Evolutionary conservation across 1,140 invertebrate genomes (phyloP).

Genomic region (Drosophila serrata): DNA sequence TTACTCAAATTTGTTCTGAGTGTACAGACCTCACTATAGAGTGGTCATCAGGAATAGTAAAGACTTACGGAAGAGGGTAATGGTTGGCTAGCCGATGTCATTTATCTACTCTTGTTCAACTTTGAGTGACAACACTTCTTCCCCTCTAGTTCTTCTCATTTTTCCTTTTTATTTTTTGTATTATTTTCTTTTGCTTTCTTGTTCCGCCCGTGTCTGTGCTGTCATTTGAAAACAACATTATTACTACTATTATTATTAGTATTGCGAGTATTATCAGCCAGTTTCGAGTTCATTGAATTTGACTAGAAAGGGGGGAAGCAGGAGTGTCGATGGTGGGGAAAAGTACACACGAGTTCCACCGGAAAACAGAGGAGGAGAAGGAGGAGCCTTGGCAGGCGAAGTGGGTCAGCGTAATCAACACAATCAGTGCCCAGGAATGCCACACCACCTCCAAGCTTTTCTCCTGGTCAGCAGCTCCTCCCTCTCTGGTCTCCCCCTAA

Average conservation of each 20-base stretch:
- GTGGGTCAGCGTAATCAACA: slow-evolving; percentile 81
- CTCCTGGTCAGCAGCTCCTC: slow-evolving; percentile 16
- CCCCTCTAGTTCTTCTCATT: slow-evolving; percentile 9
- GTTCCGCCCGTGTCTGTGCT: slow-evolving; percentile 42
- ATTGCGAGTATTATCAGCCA: slow-evolving; percentile 79
- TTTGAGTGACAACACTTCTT: slow-evolving; percentile 40
- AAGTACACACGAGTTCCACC: slow-evolving; percentile 42
- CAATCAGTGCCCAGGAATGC: slow-evolving; percentile 79
- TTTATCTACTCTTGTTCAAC: slow-evolving; percentile 44
- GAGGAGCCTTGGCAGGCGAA: slow-evolving; percentile 70
- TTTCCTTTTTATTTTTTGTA: not conserved
- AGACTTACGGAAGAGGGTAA: not conserved
- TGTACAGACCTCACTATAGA: not conserved
- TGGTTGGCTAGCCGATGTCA: slow-evolving; percentile 25
- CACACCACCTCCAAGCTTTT: slow-evolving; percentile 9
- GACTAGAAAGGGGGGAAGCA: slow-evolving; percentile 26
- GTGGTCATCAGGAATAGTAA: slow-evolving; percentile 15
- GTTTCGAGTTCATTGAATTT: slow-evolving; percentile 84
- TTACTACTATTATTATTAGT: slow-evolving; percentile 79
- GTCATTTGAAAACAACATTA: slow-evolving; percentile 78
- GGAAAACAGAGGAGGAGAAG: slow-evolving; percentile 24
- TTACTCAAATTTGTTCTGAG: not conserved
- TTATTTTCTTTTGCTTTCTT: slow-evolving; percentile 12
- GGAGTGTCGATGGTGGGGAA: not conserved
- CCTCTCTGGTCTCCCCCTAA: slow-evolving; percentile 2